A percentile compares a stretch with the other conserved stretches of the same genome.
Conservation (phyloP, 2,113 vertebrate species). For the Aptenodytes forsteri region DNA sequence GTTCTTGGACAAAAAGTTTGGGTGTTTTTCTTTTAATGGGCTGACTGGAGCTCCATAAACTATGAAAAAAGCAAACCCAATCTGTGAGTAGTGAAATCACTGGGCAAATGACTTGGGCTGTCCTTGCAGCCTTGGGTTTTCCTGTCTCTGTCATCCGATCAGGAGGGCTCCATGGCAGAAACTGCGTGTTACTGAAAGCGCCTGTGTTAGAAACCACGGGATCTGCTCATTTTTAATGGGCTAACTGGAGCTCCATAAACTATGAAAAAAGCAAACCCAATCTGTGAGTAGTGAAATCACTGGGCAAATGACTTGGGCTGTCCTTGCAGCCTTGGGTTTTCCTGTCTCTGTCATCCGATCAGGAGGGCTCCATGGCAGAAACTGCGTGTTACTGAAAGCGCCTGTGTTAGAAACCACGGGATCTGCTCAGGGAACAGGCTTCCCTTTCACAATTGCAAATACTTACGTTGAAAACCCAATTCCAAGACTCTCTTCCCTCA, state of each 20-base stretch:
- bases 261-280: background rate
- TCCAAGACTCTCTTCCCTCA: background rate
- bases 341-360: rapidly evolving
- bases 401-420: rapidly evolving
- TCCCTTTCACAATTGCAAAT: background rate
- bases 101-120: background rate
- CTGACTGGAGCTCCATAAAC: background rate
- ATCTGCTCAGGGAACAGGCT: background rate
- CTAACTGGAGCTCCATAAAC: background rate
- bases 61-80: background rate
- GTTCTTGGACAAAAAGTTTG: background rate
- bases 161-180: no score
- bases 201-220: rapidly evolving
- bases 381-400: rapidly evolving
- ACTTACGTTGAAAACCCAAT: background rate
- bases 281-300: background rate
- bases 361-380: no score
- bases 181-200: rapidly evolving
- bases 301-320: background rate
- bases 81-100: background rate
- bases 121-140: background rate
- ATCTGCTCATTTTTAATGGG: background rate
- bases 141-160: rapidly evolving
- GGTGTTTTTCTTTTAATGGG: background rate
- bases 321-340: background rate